Evolutionary conservation across 2,888 invertebrate genomes (phyloP).

Genomic region (Coremacera marginata): DNA sequence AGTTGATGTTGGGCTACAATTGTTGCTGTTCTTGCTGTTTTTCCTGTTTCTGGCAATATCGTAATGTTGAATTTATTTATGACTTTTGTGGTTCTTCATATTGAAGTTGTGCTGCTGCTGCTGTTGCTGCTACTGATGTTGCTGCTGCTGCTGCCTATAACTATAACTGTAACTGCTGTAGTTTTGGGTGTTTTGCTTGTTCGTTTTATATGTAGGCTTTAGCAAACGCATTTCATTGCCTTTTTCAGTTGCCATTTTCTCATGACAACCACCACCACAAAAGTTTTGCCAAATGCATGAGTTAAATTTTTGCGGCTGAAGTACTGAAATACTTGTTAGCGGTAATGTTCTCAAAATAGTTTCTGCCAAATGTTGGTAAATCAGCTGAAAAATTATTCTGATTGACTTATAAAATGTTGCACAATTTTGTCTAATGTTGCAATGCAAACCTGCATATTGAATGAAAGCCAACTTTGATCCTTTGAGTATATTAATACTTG

Average conservation of each 20-base stretch:
- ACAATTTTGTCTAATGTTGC: no score
- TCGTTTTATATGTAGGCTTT: not conserved
- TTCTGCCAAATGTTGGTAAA: no score
- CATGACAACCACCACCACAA: slow-evolving; percentile 43
- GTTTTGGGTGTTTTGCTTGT: not conserved
- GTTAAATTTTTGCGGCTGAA: not conserved
- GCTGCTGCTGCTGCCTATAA: slow-evolving; percentile 5
- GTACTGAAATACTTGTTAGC: not conserved
- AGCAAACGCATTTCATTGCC: slow-evolving; percentile 19
- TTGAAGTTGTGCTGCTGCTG: not conserved
- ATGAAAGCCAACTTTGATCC: no score
- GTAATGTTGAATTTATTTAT: slow-evolving; percentile 33
- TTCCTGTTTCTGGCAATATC: slow-evolving; percentile 34
- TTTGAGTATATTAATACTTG: no score
- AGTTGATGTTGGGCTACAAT: slow-evolving; percentile 2
- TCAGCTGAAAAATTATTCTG: no score
- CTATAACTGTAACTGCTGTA: not conserved
- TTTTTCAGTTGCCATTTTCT: slow-evolving; percentile 43
- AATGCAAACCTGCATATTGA: no score
- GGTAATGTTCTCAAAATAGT: no score
- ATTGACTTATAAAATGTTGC: no score
- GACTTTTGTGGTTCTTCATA: slow-evolving; percentile 29
- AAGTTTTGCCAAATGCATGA: slow-evolving; percentile 9
- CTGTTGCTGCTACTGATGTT: not conserved
- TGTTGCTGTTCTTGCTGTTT: slow-evolving; percentile 12